Conservation (phyloP, 2,797 vertebrate species). For the Danionella dracula region DNA sequence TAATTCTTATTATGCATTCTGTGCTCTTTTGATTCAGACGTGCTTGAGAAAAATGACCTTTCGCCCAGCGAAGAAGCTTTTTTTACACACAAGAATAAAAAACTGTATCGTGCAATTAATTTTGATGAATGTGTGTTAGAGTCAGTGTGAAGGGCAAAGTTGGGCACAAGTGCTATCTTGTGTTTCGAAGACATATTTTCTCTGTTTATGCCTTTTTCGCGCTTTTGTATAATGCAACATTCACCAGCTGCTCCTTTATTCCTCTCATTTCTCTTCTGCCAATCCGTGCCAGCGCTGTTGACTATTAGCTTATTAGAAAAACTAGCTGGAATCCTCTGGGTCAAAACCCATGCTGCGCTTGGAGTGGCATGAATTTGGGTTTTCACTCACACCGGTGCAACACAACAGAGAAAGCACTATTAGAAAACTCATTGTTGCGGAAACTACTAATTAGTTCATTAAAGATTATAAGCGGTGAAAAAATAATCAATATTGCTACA, state of each 20-base stretch:
- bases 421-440: too few relatives aligned
- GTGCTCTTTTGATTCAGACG: conserved; percentile 18
- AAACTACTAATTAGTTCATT: too few relatives aligned
- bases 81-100: not conserved
- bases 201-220: conserved; percentile 9
- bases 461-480: too few relatives aligned
- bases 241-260: conserved; percentile 28
- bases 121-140: conserved; percentile 20
- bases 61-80: conserved; percentile 1
- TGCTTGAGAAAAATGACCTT: conserved; percentile 1
- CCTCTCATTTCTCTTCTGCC: conserved; percentile 25
- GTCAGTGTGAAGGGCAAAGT: conserved; percentile 22
- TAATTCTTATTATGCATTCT: conserved; percentile 40
- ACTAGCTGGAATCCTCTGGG: not conserved
- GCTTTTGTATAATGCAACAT: not conserved
- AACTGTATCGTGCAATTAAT: conserved; percentile 10
- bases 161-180: conserved; percentile 12
- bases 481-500: too few relatives aligned
- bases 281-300: conserved; percentile 15
- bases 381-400: too few relatives aligned
- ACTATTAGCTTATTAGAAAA: conserved; percentile 38
- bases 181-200: conserved; percentile 15
- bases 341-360: too few relatives aligned
- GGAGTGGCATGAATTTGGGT: too few relatives aligned
- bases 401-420: too few relatives aligned